phyloP scores from a whole-genome alignment of 2,888 invertebrate genomes.

The Blastobasis adustella region DNA sequence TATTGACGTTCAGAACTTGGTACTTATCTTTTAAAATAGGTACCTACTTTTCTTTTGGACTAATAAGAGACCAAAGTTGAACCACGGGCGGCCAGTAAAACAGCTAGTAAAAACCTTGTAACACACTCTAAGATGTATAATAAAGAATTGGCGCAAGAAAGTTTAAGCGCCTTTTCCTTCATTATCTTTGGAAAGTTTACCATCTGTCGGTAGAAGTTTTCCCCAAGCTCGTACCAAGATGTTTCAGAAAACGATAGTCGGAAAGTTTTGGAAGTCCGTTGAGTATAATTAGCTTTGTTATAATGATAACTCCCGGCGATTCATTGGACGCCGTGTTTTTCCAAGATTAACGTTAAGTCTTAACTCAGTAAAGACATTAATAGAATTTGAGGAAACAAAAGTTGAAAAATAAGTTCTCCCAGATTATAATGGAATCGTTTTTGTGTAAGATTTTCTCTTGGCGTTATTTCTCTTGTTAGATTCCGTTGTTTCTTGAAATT shows the following conservation, averaged over 20 bases:
- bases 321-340: no score
- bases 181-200: slow-evolving; percentile 24
- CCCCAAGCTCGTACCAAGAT: not conserved
- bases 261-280: not conserved
- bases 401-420: no score
- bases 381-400: no score
- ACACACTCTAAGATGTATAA: not conserved
- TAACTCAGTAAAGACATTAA: no score
- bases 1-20: not conserved
- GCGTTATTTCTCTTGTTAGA: no score
- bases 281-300: not conserved
- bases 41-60: not conserved
- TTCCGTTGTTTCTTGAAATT: no score
- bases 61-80: not conserved
- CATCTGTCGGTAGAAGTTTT: slow-evolving; percentile 15
- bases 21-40: not conserved
- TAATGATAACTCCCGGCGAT: no score
- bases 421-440: no score
- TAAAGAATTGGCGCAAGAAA: slow-evolving; percentile 2
- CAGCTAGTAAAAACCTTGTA: not conserved
- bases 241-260: not conserved
- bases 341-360: no score
- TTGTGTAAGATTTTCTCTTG: no score
- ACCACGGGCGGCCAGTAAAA: not conserved
- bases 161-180: slow-evolving; percentile 15